Evolutionary conservation across 2,797 vertebrate genomes (phyloP).

Genomic region (Sparidentex hasta): DNA sequence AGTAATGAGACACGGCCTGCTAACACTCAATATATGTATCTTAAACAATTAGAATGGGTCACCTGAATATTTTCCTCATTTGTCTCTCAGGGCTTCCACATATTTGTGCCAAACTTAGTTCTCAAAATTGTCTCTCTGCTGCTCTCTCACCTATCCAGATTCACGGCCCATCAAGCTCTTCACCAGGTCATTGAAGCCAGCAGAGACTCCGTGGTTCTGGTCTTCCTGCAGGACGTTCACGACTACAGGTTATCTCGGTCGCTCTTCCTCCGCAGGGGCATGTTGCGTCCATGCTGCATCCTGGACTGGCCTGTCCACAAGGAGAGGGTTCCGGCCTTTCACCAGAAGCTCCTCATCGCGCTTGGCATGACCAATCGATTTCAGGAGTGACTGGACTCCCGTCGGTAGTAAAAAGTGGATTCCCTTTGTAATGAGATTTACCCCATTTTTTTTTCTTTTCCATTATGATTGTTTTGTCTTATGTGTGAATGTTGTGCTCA

Average conservation of each 20-base stretch:
- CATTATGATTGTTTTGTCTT: background rate
- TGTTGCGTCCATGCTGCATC: slow-evolving; percentile 91
- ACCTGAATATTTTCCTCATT: too few species aligned
- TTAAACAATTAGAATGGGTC: too few species aligned
- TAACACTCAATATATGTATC: too few species aligned
- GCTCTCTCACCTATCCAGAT: slow-evolving; percentile 83
- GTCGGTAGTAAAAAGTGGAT: background rate
- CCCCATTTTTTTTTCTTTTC: background rate
- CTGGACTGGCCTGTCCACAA: slow-evolving; percentile 92
- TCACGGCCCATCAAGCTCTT: slow-evolving; percentile 92
- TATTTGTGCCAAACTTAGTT: background rate
- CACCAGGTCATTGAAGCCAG: slow-evolving; percentile 94
- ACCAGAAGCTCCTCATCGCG: slow-evolving; percentile 90
- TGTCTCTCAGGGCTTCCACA: too few species aligned
- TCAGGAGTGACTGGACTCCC: slow-evolving; percentile 59
- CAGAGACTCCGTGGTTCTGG: slow-evolving; percentile 92
- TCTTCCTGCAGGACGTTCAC: slow-evolving; percentile 93
- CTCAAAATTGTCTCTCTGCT: slow-evolving; percentile 1
- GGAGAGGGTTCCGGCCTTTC: slow-evolving; percentile 90
- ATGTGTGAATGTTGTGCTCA: slow-evolving; percentile 6
- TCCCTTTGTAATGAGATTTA: background rate
- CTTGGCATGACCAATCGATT: slow-evolving; percentile 89
- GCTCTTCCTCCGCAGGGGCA: slow-evolving; percentile 92
- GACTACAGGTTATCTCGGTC: slow-evolving; percentile 91
- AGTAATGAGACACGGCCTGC: too few species aligned